Evolutionary conservation across 1,140 invertebrate species (phyloP).

Genomic region (Maniola jurtina): DNA sequence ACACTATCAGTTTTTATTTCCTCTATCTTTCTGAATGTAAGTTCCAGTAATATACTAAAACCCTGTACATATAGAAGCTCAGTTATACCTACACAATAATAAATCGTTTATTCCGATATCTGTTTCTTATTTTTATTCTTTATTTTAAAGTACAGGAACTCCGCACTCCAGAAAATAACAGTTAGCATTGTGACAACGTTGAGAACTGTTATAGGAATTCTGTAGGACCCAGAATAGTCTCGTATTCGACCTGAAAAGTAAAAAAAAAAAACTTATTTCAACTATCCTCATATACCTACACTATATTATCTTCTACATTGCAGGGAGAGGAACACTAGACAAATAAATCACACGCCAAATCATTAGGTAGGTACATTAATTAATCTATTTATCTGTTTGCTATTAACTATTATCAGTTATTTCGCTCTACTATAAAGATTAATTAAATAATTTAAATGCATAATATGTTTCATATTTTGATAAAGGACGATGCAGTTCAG

Average conservation of each 20-base stretch:
- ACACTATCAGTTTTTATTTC: constrained; percentile 3
- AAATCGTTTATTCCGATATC: constrained; percentile 28
- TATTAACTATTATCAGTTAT: too few relatives aligned
- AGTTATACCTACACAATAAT: constrained; percentile 5
- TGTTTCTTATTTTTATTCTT: constrained; percentile 44
- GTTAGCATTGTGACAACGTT: constrained; percentile 68
- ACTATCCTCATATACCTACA: too few relatives aligned
- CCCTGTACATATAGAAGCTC: not conserved
- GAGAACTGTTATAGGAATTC: constrained; percentile 63
- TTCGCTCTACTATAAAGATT: too few relatives aligned
- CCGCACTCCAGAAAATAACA: constrained; percentile 62
- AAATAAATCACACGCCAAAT: too few relatives aligned
- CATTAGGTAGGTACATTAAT: too few relatives aligned
- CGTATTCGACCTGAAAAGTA: constrained; percentile 65
- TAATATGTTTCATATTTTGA: too few relatives aligned
- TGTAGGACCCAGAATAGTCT: constrained; percentile 67
- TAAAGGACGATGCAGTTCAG: too few relatives aligned
- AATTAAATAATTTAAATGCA: too few relatives aligned
- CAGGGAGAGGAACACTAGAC: too few relatives aligned
- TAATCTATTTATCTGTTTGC: too few relatives aligned
- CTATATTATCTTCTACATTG: too few relatives aligned
- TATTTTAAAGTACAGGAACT: constrained; percentile 64
- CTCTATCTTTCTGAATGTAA: not conserved
- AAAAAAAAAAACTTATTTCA: not conserved
- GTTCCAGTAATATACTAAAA: not conserved